Evolutionary conservation across 2,797 vertebrate species (phyloP).

Genomic region (Prionace glauca): DNA sequence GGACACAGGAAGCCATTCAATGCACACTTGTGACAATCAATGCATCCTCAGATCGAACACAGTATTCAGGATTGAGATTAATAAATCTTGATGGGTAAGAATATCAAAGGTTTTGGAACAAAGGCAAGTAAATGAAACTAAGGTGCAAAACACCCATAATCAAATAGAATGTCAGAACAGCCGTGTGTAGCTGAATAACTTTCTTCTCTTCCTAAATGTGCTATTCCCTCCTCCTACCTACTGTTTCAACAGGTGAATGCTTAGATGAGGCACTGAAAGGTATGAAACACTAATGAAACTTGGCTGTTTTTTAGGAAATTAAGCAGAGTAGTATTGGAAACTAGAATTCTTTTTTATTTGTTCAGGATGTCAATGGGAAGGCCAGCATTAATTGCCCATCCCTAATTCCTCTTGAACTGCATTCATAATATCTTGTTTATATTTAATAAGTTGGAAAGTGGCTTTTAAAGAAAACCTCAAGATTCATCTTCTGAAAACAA

Average conservation of each 20-base stretch:
- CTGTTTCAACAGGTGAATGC: too few species aligned
- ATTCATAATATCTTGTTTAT: neutral
- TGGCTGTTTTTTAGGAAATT: neutral
- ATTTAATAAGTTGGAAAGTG: neutral
- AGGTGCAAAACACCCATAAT: neutral
- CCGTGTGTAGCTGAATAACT: neutral
- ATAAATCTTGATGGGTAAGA: neutral
- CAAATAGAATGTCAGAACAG: too few species aligned
- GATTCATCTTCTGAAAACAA: neutral
- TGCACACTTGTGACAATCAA: neutral
- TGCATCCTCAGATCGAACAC: neutral
- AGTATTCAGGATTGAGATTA: neutral
- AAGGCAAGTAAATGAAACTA: neutral
- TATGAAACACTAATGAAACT: neutral
- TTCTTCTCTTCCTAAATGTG: neutral
- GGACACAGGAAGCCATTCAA: neutral
- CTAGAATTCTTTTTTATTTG: too few species aligned
- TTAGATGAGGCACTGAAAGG: neutral
- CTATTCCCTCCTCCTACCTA: neutral
- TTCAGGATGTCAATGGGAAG: too few species aligned
- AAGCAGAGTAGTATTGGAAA: neutral
- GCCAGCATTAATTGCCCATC: too few species aligned
- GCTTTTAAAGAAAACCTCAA: neutral
- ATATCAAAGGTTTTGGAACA: neutral
- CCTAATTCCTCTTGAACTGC: neutral